Percentiles rank a stretch among this genome's conserved stretches.
Conservation (phyloP, 1,140 invertebrate genomes). For the Anastatus disparis region DNA sequence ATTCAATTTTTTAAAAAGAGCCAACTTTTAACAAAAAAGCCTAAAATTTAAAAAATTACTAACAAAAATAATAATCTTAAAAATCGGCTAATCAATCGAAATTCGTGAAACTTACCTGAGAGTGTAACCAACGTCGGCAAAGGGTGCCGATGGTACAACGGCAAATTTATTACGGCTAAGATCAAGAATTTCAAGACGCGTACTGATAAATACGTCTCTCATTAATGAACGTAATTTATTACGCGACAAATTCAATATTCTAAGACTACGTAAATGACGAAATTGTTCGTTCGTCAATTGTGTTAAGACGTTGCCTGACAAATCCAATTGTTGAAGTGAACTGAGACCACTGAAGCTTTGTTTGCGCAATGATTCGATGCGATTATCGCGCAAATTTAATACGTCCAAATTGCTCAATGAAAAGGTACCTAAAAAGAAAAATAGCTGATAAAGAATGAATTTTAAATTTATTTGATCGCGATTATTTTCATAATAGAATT, state of each 20-base stretch:
- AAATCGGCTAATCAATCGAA: too few species aligned
- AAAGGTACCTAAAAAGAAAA: constrained; percentile 54
- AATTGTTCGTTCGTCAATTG: constrained; percentile 85
- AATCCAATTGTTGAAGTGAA: constrained; percentile 80
- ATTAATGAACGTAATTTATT: constrained; percentile 82
- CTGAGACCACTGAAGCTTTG: constrained; percentile 80
- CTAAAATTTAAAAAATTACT: too few species aligned
- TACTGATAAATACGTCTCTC: constrained; percentile 83
- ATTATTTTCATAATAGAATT: too few species aligned
- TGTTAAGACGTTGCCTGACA: constrained; percentile 81
- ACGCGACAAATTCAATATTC: constrained; percentile 79
- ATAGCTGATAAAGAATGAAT: not conserved
- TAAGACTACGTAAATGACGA: constrained; percentile 78
- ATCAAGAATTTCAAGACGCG: constrained; percentile 82
- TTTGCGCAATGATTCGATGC: constrained; percentile 76
- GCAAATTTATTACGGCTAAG: constrained; percentile 83
- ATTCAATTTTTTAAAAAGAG: too few species aligned
- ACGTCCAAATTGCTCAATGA: constrained; percentile 75
- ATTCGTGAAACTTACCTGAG: too few species aligned
- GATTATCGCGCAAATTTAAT: constrained; percentile 80
- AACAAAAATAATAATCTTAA: too few species aligned
- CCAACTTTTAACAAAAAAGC: too few species aligned
- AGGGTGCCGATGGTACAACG: constrained; percentile 76
- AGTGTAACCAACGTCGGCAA: constrained; percentile 80
- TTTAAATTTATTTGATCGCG: too few species aligned